These are phyloP conservation scores for Brachionus asplanchnoidis DNA, from an alignment of 1,140 invertebrate species.

Conservation along the genomic window DNA sequence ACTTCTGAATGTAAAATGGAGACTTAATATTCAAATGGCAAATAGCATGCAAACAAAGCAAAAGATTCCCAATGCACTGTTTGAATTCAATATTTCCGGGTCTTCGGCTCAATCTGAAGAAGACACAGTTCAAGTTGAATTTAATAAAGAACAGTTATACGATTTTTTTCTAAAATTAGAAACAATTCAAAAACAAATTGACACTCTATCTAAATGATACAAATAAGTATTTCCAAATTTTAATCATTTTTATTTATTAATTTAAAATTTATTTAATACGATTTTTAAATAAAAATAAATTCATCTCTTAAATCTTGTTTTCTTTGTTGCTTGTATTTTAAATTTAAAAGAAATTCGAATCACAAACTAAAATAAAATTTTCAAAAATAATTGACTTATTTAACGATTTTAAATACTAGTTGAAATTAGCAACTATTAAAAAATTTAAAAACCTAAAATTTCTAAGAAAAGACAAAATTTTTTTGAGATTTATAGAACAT, in stretches of 20 bases:
- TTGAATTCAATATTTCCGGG: constrained; percentile 1
- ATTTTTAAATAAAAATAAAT: not conserved
- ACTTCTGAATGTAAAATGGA: constrained; percentile 14
- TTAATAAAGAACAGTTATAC: constrained; percentile 26
- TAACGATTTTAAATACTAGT: too few species aligned
- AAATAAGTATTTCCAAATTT: not conserved
- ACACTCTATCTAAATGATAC: not conserved
- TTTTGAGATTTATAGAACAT: too few species aligned
- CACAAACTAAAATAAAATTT: too few species aligned
- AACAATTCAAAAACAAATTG: constrained; percentile 28
- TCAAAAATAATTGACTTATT: too few species aligned
- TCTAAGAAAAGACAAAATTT: too few species aligned
- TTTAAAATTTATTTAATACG: not conserved
- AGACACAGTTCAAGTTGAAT: constrained; percentile 4
- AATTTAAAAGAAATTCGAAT: not conserved
- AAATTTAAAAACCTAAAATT: too few species aligned
- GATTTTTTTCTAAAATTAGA: constrained; percentile 32
- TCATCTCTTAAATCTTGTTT: not conserved
- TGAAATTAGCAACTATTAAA: too few species aligned
- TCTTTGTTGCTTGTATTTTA: not conserved
- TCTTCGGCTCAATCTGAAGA: not conserved
- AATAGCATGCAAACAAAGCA: not conserved
- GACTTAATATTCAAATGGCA: constrained; percentile 34
- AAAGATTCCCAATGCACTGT: constrained; percentile 21
- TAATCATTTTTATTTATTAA: not conserved